Evolutionary conservation across 2,888 invertebrate species (phyloP).

Genomic region (Nudaria mundana): DNA sequence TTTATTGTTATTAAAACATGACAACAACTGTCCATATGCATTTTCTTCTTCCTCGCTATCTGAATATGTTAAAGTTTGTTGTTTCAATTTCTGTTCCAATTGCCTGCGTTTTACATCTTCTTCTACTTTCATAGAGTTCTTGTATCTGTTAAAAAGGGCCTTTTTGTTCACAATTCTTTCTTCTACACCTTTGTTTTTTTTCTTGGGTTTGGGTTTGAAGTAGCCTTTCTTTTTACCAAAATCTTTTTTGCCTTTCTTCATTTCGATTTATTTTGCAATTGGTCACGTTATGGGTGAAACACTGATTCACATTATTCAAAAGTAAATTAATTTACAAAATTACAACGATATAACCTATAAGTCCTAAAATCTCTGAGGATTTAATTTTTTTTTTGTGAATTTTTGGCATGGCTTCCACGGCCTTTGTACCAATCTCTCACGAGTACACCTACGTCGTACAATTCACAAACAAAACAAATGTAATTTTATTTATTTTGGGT

Average conservation of each 20-base stretch:
- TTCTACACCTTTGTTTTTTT: constrained; percentile 46
- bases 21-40: constrained; percentile 74
- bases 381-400: too few relatives aligned
- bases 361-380: too few relatives aligned
- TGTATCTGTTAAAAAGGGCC: constrained; percentile 72
- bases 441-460: too few relatives aligned
- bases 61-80: constrained; percentile 53
- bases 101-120: constrained; percentile 70
- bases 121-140: constrained; percentile 70
- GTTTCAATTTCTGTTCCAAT: constrained; percentile 56
- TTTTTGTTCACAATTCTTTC: constrained; percentile 61
- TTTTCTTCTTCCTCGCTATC: constrained; percentile 75
- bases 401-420: too few relatives aligned
- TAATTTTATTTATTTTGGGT: too few relatives aligned
- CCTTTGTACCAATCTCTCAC: too few relatives aligned
- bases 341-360: too few relatives aligned
- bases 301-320: too few relatives aligned
- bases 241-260: constrained; percentile 56
- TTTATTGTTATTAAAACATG: constrained; percentile 62
- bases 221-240: constrained; percentile 46
- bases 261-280: constrained; percentile 27
- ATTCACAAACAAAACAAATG: too few relatives aligned
- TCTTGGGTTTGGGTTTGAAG: constrained; percentile 43
- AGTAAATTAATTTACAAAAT: too few relatives aligned
- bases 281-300: too few relatives aligned